Base-by-base conservation (phyloP, 2,888 invertebrate species). In the Cyaniris semiargus region DNA sequence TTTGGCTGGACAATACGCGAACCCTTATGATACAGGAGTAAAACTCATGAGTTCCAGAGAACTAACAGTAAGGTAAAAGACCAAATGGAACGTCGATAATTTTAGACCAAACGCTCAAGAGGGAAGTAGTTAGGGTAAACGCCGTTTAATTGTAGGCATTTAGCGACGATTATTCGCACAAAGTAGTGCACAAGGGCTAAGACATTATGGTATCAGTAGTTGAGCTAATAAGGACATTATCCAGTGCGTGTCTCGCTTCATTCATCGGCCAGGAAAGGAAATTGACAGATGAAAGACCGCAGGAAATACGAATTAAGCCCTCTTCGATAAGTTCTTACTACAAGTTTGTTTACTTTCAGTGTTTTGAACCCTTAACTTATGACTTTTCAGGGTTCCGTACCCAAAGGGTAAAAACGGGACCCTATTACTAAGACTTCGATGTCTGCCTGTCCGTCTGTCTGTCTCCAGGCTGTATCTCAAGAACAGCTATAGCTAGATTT, bases 221-320 rank as follows among this genome's bases (percentile, higher is more conserved):
- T 76, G 74, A 53, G 74, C 27, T 74, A 74, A 74, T 74, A 48
- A 74, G 27, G 23, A 27, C 44, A 56, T 76, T 76, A 76, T 75
- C 53, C 84, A 83, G 89, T 90, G 90, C 89, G 89, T 89, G 88
- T 81, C 86, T 84, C 83, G 78, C 81, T 87, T 90, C 83, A 83
- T 89, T 83, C 84, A 84, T 84, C 83, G 84, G 89, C 85, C 90
- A 90, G 86, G 85, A 84, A 86, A 90, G 88, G 87, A 90, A 91
- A 92, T 92, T 91, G 90, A 88, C 86, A 86, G 87, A 90, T 87
- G 88, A 91, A 90, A 90, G 90, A 88, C 86, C 86, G 80, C 90
- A 89, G 93, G 93, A 93, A 89, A 92, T 90, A 85, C 86, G 87
- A 88, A 92, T 92, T 92, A 92, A 85, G 87, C 85, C 84, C 83